Evolutionary conservation across 2,888 invertebrate genomes (phyloP).

Genomic region (Cremastinae sp.): DNA sequence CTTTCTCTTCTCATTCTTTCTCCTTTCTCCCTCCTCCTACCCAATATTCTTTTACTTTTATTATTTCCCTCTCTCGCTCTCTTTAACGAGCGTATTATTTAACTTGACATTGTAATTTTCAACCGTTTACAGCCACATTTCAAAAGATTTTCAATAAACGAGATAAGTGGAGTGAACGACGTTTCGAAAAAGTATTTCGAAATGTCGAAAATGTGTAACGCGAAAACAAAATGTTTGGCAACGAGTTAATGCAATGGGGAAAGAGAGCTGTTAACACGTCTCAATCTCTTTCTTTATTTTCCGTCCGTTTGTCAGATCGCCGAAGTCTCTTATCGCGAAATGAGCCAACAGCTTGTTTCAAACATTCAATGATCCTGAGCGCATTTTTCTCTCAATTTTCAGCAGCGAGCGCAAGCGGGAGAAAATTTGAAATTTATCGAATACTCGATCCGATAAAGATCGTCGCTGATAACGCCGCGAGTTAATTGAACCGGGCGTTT

Average conservation of each 20-base stretch:
- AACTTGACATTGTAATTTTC: slow-evolving; percentile 53
- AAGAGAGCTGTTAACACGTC: no score
- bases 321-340: slow-evolving; percentile 25
- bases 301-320: not conserved
- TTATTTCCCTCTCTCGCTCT: not conserved
- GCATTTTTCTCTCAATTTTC: slow-evolving; percentile 2
- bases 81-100: slow-evolving; percentile 49
- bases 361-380: not conserved
- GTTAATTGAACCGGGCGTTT: no score
- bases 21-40: slow-evolving; percentile 3
- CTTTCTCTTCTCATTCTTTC: slow-evolving; percentile 22
- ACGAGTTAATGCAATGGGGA: no score
- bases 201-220: no score
- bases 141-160: slow-evolving; percentile 39
- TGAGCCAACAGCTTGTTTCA: not conserved
- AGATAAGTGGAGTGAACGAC: slow-evolving; percentile 20
- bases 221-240: no score
- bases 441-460: slow-evolving; percentile 10
- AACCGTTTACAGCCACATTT: slow-evolving; percentile 32
- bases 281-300: slow-evolving; percentile 8
- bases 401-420: not conserved
- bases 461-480: slow-evolving; percentile 13
- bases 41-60: not conserved
- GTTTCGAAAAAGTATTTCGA: not conserved
- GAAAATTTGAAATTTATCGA: slow-evolving; percentile 16